Base-by-base conservation (phyloP, 1,140 invertebrate species). In the Ditylenchus dipsaci region DNA sequence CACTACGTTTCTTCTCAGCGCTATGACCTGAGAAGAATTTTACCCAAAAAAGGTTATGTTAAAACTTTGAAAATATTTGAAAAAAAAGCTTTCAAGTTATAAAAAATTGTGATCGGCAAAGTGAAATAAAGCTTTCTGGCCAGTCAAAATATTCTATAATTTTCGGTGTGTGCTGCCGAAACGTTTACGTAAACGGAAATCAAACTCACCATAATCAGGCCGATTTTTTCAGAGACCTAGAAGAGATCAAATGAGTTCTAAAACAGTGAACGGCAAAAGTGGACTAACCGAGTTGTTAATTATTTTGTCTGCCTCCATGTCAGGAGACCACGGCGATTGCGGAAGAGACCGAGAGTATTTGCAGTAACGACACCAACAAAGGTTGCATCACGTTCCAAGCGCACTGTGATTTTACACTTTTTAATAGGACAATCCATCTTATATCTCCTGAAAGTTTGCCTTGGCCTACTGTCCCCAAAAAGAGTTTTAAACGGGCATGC, bases 361-460 rank as follows among this genome's bases (percentile, higher is more conserved):
- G 68, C 78, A 79, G 49, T 81, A 81, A 21, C 80, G 56, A 21
- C 80, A 58, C 59, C 79, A 47, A 81, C 70, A 59, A 67, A 81
- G 13, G 82, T 59, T 15, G 71, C 33, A 58, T 82, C 78, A 29
- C 80, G 63, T 69, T 82, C 69, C 27, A 80, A 72, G 0, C 11
- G 3, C n/a, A 75, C 42, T 5, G 42, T 8, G 58, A 72, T 69
- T 47, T 21, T 62, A 27, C 73, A 76, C 21, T 58, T 58, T 15
- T 47, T 56, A 27, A 74, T 53, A 0, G 80, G 74, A 3, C 68
- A 69, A 26, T 29, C 26, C 23, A 79, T 62, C 26, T 65, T 53
- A 65, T 71, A 81, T 23, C 68, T 74, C 19, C 78, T 81, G 42
- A 7, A 30, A 53, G 26, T 63, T 38, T 63, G 62, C 56, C 13